These are phyloP conservation scores for Molorchus minor DNA, from an alignment of 2,888 invertebrate species.

Conservation along the genomic window DNA sequence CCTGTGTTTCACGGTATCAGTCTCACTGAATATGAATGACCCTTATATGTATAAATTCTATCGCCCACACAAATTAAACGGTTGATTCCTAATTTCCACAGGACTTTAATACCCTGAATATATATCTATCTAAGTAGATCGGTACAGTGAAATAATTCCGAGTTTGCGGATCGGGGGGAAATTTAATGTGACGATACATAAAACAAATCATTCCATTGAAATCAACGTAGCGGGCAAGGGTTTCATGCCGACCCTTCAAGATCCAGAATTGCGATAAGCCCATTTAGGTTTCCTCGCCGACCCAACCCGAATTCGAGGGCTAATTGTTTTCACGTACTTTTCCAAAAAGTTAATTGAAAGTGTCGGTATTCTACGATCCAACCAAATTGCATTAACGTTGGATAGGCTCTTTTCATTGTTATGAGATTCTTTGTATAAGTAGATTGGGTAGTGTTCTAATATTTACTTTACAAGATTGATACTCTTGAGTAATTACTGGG, in stretches of 20 bases:
- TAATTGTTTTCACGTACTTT: background rate
- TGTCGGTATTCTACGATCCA: background rate
- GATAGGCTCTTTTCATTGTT: too few species aligned
- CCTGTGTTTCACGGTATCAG: too few species aligned
- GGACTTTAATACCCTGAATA: background rate
- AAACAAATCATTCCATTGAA: slow-evolving; percentile 10
- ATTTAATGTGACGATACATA: background rate
- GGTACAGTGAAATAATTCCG: too few species aligned
- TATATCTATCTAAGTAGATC: too few species aligned
- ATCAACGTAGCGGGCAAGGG: slow-evolving; percentile 6
- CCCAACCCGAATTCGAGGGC: slow-evolving; percentile 1
- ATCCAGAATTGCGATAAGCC: background rate
- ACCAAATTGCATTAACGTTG: too few species aligned
- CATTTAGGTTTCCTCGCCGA: background rate
- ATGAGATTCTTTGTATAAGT: too few species aligned
- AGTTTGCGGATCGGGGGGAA: background rate
- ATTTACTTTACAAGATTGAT: too few species aligned
- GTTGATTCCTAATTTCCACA: background rate
- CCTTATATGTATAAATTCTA: too few species aligned
- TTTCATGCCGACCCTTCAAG: background rate
- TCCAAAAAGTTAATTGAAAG: slow-evolving; percentile 9
- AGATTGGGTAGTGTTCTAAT: too few species aligned
- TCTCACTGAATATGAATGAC: too few species aligned
- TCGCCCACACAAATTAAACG: too few species aligned
- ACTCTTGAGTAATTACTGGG: too few species aligned